Conservation (phyloP, 2,113 vertebrate species). For the Ailuropoda melanoleuca region DNA sequence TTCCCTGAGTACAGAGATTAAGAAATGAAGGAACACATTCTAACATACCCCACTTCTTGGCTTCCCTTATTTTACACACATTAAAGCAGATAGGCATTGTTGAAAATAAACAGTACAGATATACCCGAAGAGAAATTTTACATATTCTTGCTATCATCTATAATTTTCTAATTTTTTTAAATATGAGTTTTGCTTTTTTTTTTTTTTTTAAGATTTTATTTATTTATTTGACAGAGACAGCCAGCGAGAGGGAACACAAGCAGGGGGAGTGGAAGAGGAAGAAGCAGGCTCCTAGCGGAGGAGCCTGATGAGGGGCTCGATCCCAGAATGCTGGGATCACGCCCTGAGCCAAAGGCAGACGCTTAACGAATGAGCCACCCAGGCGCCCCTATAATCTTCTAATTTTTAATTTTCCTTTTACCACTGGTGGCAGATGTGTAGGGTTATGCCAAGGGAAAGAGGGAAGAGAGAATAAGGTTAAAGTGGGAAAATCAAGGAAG, state of each 20-base stretch:
- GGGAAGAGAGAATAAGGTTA: not conserved
- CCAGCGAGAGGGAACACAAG: too few species aligned
- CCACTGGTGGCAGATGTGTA: not conserved
- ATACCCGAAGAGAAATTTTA: not conserved
- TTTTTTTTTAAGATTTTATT: too few species aligned
- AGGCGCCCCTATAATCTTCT: not conserved
- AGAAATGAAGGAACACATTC: slow-evolving; percentile 2
- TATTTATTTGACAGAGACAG: too few species aligned
- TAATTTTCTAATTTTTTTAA: slow-evolving; percentile 29
- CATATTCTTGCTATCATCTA: not conserved
- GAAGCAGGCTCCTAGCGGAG: too few species aligned
- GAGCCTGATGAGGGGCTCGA: too few species aligned
- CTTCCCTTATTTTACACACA: not conserved
- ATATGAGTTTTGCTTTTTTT: too few species aligned
- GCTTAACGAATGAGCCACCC: too few species aligned
- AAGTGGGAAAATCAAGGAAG: not conserved
- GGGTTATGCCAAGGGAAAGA: not conserved
- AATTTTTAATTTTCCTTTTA: slow-evolving; percentile 2
- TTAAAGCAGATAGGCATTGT: not conserved
- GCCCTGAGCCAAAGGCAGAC: too few species aligned
- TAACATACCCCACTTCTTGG: not conserved
- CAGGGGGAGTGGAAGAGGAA: too few species aligned
- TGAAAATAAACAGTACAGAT: slow-evolving; percentile 12
- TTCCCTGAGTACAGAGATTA: slow-evolving; percentile 11
- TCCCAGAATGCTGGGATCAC: too few species aligned